Evolutionary conservation across 2,113 vertebrate genomes (phyloP).

Genomic region (Misgurnus mizolepis): DNA sequence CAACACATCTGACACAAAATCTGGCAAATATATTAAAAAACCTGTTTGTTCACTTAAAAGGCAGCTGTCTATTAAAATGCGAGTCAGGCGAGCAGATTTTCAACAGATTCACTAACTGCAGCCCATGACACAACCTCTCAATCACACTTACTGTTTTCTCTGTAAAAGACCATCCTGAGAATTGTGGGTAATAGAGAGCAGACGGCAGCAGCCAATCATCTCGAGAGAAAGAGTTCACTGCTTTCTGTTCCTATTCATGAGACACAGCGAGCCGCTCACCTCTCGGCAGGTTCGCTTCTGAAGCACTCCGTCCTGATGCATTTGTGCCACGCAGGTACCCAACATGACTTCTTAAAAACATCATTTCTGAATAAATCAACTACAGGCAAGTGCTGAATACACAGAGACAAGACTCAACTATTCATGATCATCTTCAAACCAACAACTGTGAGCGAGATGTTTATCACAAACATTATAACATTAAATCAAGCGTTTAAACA

Average conservation of each 20-base stretch:
- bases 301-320: not conserved
- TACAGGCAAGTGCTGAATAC: not conserved
- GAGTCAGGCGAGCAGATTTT: not conserved
- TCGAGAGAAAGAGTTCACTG: not conserved
- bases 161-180: not conserved
- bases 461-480: no score
- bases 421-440: not conserved
- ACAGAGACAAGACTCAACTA: not conserved
- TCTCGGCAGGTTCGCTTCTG: not conserved
- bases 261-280: no score
- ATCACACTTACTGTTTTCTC: not conserved
- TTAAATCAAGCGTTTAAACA: no score
- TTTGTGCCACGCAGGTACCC: not conserved
- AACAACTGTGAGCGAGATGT: no score
- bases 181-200: not conserved
- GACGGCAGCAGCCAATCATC: not conserved
- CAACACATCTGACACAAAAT: no score
- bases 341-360: not conserved
- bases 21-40: no score
- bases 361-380: not conserved
- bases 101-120: not conserved
- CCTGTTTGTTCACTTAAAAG: no score
- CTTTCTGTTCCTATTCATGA: not conserved
- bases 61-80: no score
- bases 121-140: not conserved